phyloP scores from a whole-genome alignment of 23 tunicate genomes.

The Diplosoma virens region DNA sequence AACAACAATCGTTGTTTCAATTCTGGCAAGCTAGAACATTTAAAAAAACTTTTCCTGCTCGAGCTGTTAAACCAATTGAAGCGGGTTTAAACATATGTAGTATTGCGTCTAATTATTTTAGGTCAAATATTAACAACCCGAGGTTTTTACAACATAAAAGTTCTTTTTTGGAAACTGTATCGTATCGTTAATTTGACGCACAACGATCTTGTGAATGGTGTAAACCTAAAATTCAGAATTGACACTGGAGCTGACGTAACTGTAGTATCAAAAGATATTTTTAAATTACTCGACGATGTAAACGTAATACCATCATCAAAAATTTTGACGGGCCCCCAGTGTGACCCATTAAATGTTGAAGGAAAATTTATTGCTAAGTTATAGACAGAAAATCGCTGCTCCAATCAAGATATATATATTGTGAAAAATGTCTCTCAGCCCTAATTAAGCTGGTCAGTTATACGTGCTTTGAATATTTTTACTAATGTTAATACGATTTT shows the following conservation, averaged over 20 bases:
- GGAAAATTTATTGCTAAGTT: slow-evolving; percentile 11
- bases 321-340: background rate
- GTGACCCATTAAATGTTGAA: background rate
- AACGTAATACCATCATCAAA: background rate
- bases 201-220: too few species aligned
- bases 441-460: slow-evolving; percentile 28
- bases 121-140: too few species aligned
- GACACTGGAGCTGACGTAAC: slow-evolving; percentile 44
- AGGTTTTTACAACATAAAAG: too few species aligned
- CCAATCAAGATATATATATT: slow-evolving; percentile 1
- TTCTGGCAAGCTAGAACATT: too few species aligned
- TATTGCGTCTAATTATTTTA: too few species aligned
- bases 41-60: too few species aligned
- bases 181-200: too few species aligned
- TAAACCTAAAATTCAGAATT: slow-evolving; percentile 20
- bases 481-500: background rate
- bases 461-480: background rate
- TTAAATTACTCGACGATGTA: background rate
- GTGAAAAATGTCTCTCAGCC: background rate
- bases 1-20: too few species aligned
- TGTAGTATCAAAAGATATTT: background rate
- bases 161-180: too few species aligned
- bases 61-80: too few species aligned
- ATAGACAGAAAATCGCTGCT: background rate
- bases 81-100: too few species aligned